phyloP scores from a whole-genome alignment of 2,888 invertebrate species.

The Drosophila anomalipes region DNA sequence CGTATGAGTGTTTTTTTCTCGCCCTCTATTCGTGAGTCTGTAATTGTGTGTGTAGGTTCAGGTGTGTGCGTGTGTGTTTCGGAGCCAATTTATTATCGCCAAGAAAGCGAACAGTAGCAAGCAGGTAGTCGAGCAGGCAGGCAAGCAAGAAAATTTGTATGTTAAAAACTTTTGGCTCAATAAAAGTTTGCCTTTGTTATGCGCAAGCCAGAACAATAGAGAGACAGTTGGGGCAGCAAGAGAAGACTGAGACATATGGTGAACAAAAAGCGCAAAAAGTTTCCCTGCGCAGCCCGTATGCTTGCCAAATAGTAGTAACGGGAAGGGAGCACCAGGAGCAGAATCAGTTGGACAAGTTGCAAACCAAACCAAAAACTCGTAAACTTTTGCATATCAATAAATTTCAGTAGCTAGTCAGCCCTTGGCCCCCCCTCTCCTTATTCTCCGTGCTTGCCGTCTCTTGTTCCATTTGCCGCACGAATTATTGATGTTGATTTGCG shows the following conservation, averaged over 20 bases:
- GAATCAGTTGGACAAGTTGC: constrained; percentile 60
- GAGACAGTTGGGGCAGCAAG: constrained; percentile 6
- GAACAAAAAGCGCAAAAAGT: constrained; percentile 60
- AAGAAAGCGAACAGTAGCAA: constrained; percentile 52
- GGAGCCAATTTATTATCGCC: constrained; percentile 77
- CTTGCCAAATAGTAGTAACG: constrained; percentile 8
- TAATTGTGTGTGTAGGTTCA: constrained; percentile 1
- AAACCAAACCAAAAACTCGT: constrained; percentile 64
- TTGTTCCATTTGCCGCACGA: constrained; percentile 52
- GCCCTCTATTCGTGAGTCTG: background rate
- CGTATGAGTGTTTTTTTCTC: constrained; percentile 42
- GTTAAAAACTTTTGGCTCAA: constrained; percentile 77
- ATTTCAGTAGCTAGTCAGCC: constrained; percentile 51
- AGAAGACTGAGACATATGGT: constrained; percentile 33
- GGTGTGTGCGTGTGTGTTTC: constrained; percentile 27
- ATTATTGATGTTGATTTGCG: constrained; percentile 81
- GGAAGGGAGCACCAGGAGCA: constrained; percentile 20
- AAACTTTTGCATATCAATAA: constrained; percentile 82
- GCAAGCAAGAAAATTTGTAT: constrained; percentile 77
- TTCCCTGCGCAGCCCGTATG: constrained; percentile 52
- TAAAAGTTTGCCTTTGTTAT: constrained; percentile 77
- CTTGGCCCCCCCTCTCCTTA: background rate
- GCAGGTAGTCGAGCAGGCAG: constrained; percentile 28
- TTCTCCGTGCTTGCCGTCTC: constrained; percentile 3
- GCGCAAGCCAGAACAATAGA: constrained; percentile 66